Percentiles rank a stretch among this genome's conserved stretches.
These are phyloP conservation scores for Mustela nigripes DNA, from an alignment of 2,113 vertebrate species.

Conservation along the genomic window DNA sequence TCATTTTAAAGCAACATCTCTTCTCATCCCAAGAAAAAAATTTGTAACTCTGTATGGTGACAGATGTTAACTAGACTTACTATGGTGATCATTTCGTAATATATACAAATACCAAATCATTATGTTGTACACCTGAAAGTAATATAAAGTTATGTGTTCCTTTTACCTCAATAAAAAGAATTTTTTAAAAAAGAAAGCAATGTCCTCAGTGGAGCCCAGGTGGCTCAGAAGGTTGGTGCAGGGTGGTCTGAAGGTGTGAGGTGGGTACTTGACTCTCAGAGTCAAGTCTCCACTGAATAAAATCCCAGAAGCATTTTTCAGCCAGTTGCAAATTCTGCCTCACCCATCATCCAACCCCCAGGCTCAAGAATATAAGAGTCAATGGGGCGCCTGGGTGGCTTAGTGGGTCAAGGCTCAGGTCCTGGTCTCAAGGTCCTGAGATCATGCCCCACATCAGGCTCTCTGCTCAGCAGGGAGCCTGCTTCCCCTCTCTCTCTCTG, in stretches of 20 bases:
- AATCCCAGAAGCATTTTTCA: constrained; percentile 7
- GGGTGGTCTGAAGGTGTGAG: too few species aligned
- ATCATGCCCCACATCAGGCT: too few species aligned
- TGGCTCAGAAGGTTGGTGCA: background rate
- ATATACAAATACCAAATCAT: background rate
- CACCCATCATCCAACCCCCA: background rate
- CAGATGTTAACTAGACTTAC: background rate
- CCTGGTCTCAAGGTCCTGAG: too few species aligned
- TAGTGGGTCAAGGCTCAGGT: too few species aligned
- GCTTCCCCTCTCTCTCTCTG: too few species aligned
- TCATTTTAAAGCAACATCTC: background rate
- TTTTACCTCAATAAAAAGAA: background rate
- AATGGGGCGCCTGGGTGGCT: too few species aligned
- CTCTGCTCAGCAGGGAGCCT: too few species aligned
- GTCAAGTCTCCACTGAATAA: background rate
- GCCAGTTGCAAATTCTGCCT: background rate
- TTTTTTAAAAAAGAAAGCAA: background rate
- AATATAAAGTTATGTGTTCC: background rate
- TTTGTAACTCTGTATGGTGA: background rate
- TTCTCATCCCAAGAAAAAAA: background rate
- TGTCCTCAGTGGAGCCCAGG: background rate
- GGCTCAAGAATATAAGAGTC: background rate
- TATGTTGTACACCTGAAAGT: background rate
- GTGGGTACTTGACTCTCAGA: background rate
- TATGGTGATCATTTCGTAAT: background rate